A percentile compares a stretch with the other conserved stretches of the same genome.
Evolutionary conservation across 2,113 vertebrate species (phyloP).

Genomic region (Camelus dromedarius): DNA sequence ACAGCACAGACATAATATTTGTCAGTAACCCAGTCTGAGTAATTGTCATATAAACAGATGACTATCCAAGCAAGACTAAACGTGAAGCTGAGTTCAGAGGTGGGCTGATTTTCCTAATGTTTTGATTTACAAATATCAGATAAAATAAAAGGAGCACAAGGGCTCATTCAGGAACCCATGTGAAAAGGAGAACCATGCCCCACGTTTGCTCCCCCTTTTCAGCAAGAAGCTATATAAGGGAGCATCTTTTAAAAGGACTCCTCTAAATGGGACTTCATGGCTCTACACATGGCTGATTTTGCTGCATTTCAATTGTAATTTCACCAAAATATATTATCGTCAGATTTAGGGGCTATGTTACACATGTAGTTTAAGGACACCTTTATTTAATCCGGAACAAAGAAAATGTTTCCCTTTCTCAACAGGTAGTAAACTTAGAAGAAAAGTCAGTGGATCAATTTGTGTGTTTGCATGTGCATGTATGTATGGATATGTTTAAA

Average conservation of each 20-base stretch:
- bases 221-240: not conserved
- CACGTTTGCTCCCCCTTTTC: not conserved
- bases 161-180: not conserved
- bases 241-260: not conserved
- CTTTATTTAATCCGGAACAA: slow-evolving; percentile 48
- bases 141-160: not conserved
- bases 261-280: not conserved
- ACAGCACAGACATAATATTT: slow-evolving; percentile 57
- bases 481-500: not conserved
- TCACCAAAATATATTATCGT: not conserved
- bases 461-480: not conserved
- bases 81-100: slow-evolving; percentile 26
- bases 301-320: slow-evolving; percentile 23
- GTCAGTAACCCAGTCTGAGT: not conserved
- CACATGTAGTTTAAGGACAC: not conserved
- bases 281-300: slow-evolving; percentile 7
- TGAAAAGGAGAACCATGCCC: not conserved
- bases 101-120: slow-evolving; percentile 1
- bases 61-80: slow-evolving; percentile 27
- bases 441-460: not conserved
- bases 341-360: not conserved
- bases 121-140: slow-evolving; percentile 46
- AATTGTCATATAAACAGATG: slow-evolving; percentile 49
- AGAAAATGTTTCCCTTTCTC: slow-evolving; percentile 5
- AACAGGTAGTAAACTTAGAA: not conserved